phyloP scores from a whole-genome alignment of 2,888 invertebrate species.

The Cephus rjabovi region DNA sequence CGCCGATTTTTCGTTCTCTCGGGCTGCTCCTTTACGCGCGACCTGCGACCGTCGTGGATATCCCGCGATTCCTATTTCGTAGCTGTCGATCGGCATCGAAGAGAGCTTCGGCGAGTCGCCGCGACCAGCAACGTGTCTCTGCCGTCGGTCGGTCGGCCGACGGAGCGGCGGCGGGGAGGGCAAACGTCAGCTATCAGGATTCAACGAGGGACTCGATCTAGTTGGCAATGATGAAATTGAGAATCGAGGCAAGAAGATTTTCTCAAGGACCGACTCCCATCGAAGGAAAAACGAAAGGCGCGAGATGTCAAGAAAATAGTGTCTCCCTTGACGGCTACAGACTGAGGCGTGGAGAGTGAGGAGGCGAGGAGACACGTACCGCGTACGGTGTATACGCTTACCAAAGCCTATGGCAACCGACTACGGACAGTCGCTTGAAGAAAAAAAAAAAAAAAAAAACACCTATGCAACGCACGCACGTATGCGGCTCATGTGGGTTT shows the following conservation, averaged over 20 bases:
- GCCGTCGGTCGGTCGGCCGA: not conserved
- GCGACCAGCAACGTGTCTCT: not conserved
- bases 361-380: not conserved
- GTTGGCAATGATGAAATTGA: constrained; percentile 55
- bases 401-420: not conserved
- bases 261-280: constrained; percentile 57
- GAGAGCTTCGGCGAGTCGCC: not conserved
- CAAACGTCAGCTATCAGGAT: not conserved
- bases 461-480: not conserved
- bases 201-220: constrained; percentile 30
- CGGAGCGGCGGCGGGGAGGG: not conserved
- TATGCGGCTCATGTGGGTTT: not conserved
- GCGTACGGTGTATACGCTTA: not conserved
- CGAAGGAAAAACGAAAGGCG: constrained; percentile 65
- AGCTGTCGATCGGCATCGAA: not conserved
- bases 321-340: not conserved
- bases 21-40: not conserved
- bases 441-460: not conserved
- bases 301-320: constrained; percentile 20
- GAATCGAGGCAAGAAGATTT: constrained; percentile 61
- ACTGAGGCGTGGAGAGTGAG: not conserved
- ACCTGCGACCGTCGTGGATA: no score
- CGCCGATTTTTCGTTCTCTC: not conserved
- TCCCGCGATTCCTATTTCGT: not conserved
- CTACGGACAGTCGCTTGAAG: not conserved